Percentiles rank a stretch among this genome's conserved stretches.
phyloP scores from a whole-genome alignment of 2,797 vertebrate genomes.

The Kryptopterus vitreolus region DNA sequence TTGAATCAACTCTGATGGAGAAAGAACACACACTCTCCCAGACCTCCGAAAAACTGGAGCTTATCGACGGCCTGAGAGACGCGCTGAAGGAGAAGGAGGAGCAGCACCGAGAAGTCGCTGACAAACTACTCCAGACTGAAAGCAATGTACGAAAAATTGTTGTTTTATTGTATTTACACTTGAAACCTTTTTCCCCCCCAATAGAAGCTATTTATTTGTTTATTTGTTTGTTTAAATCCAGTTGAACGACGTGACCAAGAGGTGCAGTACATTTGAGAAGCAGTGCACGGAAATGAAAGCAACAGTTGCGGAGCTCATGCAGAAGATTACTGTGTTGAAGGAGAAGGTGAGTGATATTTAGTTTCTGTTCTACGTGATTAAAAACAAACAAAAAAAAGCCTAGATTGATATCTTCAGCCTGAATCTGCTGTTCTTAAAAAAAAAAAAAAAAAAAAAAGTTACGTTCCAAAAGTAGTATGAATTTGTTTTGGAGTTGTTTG shows the following conservation, averaged over 20 bases:
- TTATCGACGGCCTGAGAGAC: constrained; percentile 73
- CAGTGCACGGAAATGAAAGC: constrained; percentile 76
- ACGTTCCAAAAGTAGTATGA: too few species aligned
- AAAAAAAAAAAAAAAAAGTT: too few species aligned
- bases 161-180: neutral
- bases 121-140: constrained; percentile 79
- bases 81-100: constrained; percentile 76
- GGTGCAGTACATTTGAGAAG: constrained; percentile 73
- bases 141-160: constrained; percentile 68
- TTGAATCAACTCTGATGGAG: constrained; percentile 84
- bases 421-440: too few species aligned
- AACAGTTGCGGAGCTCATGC: constrained; percentile 74
- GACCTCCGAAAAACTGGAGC: constrained; percentile 76
- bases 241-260: constrained; percentile 76
- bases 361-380: neutral
- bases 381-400: neutral
- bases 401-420: neutral
- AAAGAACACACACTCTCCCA: constrained; percentile 83
- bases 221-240: constrained; percentile 59
- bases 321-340: constrained; percentile 77
- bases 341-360: constrained; percentile 78
- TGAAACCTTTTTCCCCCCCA: neutral
- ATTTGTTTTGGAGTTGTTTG: too few species aligned
- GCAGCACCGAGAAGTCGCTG: constrained; percentile 73
- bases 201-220: too few species aligned